A percentile compares a stretch with the other conserved stretches of the same genome.
Conservation (phyloP, 2,888 invertebrate genomes). For the Andrena trimmerana region DNA sequence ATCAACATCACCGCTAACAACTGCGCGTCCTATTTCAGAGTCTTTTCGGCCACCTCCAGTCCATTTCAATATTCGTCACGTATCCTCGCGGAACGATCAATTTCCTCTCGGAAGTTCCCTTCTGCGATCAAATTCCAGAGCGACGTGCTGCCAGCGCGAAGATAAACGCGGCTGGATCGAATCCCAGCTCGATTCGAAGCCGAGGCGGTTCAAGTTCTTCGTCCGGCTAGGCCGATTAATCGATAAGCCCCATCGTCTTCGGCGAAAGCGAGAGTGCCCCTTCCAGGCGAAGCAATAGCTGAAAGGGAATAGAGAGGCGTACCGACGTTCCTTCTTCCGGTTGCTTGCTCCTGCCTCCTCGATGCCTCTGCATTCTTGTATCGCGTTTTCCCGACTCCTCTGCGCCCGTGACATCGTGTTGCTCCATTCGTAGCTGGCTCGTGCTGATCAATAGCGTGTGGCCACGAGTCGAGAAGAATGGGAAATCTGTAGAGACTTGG, state of each 20-base stretch:
- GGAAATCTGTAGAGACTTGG: not conserved
- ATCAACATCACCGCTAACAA: not conserved
- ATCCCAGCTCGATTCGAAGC: constrained; percentile 31
- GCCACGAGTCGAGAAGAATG: not conserved
- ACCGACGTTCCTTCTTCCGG: constrained; percentile 62
- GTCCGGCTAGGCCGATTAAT: constrained; percentile 63
- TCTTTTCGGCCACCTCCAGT: not conserved
- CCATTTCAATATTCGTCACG: constrained; percentile 23
- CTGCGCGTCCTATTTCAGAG: not conserved
- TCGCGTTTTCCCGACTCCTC: constrained; percentile 46
- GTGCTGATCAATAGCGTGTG: constrained; percentile 25
- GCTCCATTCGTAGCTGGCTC: constrained; percentile 51
- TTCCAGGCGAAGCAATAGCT: constrained; percentile 62
- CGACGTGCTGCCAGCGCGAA: constrained; percentile 20
- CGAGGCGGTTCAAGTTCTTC: constrained; percentile 40
- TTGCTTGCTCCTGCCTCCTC: constrained; percentile 33
- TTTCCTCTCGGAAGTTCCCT: constrained; percentile 32
- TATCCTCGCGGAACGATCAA: constrained; percentile 48
- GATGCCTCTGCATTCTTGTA: constrained; percentile 43
- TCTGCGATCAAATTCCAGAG: constrained; percentile 27
- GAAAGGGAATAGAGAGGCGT: constrained; percentile 53
- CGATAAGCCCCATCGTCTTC: constrained; percentile 63
- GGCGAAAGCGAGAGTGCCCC: constrained; percentile 70
- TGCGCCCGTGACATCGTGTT: constrained; percentile 59
- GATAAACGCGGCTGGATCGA: constrained; percentile 55